Base-by-base conservation (phyloP, 2,888 invertebrate genomes). In the Rhorus exstirpatorius region DNA sequence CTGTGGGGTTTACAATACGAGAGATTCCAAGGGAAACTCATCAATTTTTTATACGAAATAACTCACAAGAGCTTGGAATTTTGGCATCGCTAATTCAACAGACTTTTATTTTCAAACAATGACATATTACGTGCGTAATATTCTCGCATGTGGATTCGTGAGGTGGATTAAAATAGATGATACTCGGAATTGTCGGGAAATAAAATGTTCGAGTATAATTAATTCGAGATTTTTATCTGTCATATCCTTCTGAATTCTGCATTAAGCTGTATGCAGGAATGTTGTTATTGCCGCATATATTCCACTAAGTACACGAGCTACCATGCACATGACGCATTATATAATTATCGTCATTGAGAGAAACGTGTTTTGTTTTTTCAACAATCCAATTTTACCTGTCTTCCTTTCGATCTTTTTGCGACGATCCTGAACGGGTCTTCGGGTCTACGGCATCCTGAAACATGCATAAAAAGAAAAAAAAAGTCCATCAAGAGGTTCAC, bases 381-480 rank as follows among this genome's bases (percentile, higher is more conserved):
- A n/a, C 8, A 19, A 19, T 60, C 7, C 12, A 10, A 19, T 10
- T 12, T 78, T 70, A 83, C 83, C 81, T 72, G 70, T 78, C 71
- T 46, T 60, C 70, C 8, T 79, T 68, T 21, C 49, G 77, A 55
- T 78, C 70, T 44, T 74, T 80, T 12, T 83, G 84, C 14, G 85
- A 68, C 14, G 85, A 81, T 6, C 81, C 63, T 53, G 84, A 75
- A 81, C 85, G 83, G 21, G 78, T 87, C 46, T 87, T 90, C 0
- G 74, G 24, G 46, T 89, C 86, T 31, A 91, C 83, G 38, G 81
- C 83, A 67, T 88, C 86, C 91, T 91, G 84, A 21, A 90, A 88
- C 71, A 79, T 31, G 72, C 21, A 49, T 6, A 49, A 41, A 21
- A 10, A 71, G 17, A 21, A 31, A 26, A 3, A 31, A 49, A 35